Percentiles rank a stretch among this genome's conserved stretches.
Evolutionary conservation across 2,888 invertebrate species (phyloP).

Genomic region (Minunthozetes semirufus): DNA sequence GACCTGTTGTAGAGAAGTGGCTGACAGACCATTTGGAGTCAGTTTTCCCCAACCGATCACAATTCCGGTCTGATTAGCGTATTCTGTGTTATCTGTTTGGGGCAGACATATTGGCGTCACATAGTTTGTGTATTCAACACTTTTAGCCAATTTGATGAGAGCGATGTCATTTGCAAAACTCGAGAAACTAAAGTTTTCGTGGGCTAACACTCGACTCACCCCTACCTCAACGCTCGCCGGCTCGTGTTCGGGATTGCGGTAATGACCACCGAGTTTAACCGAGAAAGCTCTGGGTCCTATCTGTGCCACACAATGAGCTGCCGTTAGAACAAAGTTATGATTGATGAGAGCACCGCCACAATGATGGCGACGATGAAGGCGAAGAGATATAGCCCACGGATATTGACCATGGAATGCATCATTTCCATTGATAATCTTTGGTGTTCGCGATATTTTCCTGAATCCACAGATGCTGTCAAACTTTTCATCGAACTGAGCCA

Average conservation of each 20-base stretch:
- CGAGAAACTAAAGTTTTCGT: conserved; percentile 55
- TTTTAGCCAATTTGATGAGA: conserved; percentile 56
- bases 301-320: conserved; percentile 39
- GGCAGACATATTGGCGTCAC: conserved; percentile 38
- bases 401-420: conserved; percentile 29
- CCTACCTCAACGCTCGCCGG: not conserved
- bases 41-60: conserved; percentile 39
- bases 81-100: not conserved
- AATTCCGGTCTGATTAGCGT: conserved; percentile 13
- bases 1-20: conserved; percentile 64
- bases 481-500: not conserved
- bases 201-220: conserved; percentile 54
- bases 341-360: conserved; percentile 39
- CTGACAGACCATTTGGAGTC: conserved; percentile 44
- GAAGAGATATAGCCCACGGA: conserved; percentile 34
- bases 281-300: conserved; percentile 10
- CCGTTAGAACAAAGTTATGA: conserved; percentile 38
- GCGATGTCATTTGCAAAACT: conserved; percentile 60
- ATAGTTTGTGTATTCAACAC: conserved; percentile 30
- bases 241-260: not conserved
- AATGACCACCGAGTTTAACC: conserved; percentile 36
- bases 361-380: conserved; percentile 36
- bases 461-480: conserved; percentile 15
- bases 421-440: conserved; percentile 34
- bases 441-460: not conserved